Conservation (phyloP, 2,888 invertebrate genomes). For the Lysandra bellargus region DNA sequence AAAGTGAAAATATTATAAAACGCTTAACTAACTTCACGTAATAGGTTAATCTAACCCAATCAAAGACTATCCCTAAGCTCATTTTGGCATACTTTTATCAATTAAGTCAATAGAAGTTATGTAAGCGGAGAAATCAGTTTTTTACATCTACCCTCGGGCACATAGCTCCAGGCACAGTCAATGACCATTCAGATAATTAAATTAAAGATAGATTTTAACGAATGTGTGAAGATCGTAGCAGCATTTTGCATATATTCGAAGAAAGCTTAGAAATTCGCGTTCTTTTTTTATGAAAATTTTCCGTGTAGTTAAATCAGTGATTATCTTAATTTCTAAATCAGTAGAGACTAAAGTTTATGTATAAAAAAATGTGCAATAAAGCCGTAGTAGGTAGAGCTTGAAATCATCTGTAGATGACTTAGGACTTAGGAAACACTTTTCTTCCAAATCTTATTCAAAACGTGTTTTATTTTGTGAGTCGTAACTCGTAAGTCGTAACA, state of each 20-base stretch:
- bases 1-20: conserved; percentile 29
- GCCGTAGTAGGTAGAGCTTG: no score
- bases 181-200: conserved; percentile 48
- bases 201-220: conserved; percentile 18
- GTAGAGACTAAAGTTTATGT: neutral
- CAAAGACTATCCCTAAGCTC: conserved; percentile 30
- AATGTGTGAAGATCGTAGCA: conserved; percentile 1
- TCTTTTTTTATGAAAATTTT: neutral
- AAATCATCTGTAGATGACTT: no score
- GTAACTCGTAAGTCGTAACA: no score
- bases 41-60: conserved; percentile 29
- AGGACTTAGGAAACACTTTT: no score
- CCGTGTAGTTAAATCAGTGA: neutral
- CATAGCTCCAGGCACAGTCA: conserved; percentile 66
- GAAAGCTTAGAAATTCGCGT: neutral
- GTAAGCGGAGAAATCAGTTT: conserved; percentile 70
- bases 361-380: no score
- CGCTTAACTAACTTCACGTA: conserved; percentile 22
- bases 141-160: conserved; percentile 61
- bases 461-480: no score
- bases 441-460: no score
- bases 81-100: conserved; percentile 31
- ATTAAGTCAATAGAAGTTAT: conserved; percentile 48
- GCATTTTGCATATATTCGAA: neutral
- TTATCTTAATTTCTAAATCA: neutral